These are phyloP conservation scores for Bombus fervidus DNA, from an alignment of 1,140 invertebrate species.

Conservation along the genomic window DNA sequence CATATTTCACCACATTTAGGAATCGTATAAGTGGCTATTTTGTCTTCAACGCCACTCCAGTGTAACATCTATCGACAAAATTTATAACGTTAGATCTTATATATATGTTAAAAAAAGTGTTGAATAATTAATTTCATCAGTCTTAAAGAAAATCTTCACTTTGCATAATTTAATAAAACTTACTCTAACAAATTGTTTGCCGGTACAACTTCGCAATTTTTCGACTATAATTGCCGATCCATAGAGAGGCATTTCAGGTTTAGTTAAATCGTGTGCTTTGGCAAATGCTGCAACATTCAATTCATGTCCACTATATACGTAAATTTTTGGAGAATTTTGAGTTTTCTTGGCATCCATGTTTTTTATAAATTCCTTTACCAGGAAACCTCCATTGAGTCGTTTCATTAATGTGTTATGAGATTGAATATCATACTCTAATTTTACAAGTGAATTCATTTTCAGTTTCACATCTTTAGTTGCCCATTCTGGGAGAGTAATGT, in stretches of 20 bases:
- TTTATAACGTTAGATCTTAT: background rate
- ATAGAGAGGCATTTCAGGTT: slow-evolving; percentile 83
- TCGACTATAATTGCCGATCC: slow-evolving; percentile 80
- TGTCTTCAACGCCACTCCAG: slow-evolving; percentile 50
- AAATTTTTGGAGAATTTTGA: slow-evolving; percentile 78
- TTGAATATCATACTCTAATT: slow-evolving; percentile 83
- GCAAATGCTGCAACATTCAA: slow-evolving; percentile 87
- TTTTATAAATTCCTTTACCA: slow-evolving; percentile 56
- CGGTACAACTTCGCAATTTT: slow-evolving; percentile 53
- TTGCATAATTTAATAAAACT: background rate
- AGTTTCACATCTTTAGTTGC: slow-evolving; percentile 83
- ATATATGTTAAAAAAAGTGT: background rate
- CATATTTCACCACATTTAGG: slow-evolving; percentile 72
- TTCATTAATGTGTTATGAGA: slow-evolving; percentile 84
- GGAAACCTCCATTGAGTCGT: slow-evolving; percentile 83
- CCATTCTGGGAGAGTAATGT: slow-evolving; percentile 84
- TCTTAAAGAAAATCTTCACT: background rate
- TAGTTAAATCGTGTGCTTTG: slow-evolving; percentile 85
- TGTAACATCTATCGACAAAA: slow-evolving; percentile 29
- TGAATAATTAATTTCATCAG: background rate
- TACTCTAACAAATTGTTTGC: slow-evolving; percentile 33
- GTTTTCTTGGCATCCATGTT: slow-evolving; percentile 31
- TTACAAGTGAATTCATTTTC: slow-evolving; percentile 74
- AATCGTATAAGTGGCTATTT: slow-evolving; percentile 61
- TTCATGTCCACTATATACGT: slow-evolving; percentile 87